These are phyloP conservation scores for Odobenus rosmarus DNA, from an alignment of 2,113 vertebrate species.

Conservation along the genomic window DNA sequence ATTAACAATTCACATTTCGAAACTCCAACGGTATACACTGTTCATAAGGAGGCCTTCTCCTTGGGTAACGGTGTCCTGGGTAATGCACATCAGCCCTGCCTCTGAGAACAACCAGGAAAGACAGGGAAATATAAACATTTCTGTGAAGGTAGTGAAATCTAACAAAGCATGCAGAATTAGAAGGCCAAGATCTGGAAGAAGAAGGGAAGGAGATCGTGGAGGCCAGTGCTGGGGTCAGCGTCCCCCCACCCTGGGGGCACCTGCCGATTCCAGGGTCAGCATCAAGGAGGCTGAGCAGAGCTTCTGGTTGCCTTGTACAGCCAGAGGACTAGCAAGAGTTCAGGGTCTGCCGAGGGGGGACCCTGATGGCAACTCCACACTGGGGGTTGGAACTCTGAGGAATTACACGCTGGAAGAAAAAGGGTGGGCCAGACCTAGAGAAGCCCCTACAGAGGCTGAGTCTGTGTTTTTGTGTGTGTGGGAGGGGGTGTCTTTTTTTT, in stretches of 20 bases:
- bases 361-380: not conserved
- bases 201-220: not conserved
- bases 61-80: too few relatives aligned
- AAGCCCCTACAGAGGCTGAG: too few relatives aligned
- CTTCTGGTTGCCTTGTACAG: too few relatives aligned
- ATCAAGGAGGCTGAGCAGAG: not conserved
- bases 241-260: too few relatives aligned
- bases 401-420: not conserved
- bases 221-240: not conserved
- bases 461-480: too few relatives aligned
- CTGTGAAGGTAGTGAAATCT: not conserved
- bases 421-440: not conserved
- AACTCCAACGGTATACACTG: not conserved
- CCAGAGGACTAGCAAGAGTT: not conserved
- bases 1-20: not conserved
- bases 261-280: not conserved
- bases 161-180: not conserved
- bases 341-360: not conserved
- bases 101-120: not conserved
- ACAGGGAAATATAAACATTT: rapidly evolving
- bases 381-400: not conserved
- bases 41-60: not conserved
- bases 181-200: not conserved
- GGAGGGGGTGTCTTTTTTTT: not conserved
- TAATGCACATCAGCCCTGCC: not conserved